Base-by-base conservation (phyloP, 2,797 vertebrate species). In the Neoniphon sammara region DNA sequence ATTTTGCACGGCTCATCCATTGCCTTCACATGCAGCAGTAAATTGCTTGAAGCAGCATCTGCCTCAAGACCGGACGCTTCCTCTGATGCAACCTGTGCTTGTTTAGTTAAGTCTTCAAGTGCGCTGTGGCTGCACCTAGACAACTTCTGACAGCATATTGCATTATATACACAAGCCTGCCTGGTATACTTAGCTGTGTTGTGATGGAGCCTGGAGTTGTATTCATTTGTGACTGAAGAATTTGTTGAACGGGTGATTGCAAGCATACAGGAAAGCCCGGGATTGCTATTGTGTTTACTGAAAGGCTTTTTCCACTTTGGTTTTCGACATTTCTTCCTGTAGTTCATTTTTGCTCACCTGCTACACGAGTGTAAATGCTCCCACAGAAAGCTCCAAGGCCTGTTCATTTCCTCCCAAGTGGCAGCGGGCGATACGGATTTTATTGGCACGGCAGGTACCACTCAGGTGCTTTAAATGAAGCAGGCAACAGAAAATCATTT, bases 391-490 rank as follows among this genome's bases (percentile, higher is more conserved):
- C 44, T 44, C 15, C 30, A 17, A 21, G 58, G 42, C 21, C 47
- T 23, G 42, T 55, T 71, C 4, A 17, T 67, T 63, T 58, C 47
- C 42, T 39, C 14, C 25, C 56, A n/a, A n/a, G 39, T 2, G 6
- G 42, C 34, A 27, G 50, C 36, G 50, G 56, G 52, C 46, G 53
- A 74, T 54, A 20, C 11, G 27, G 55, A 30, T 65, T 77, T 67
- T 64, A 69, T 59, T 70, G 57, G 25, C 44, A 8, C 6, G 6
- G 44, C 8, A 10, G 47, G 55, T 66, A 55, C 60, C 10, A 5
- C 66, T 11, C 56, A 56, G 69, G 15, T 49, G 58, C 46, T 56
- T 58, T 56, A 63, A 70, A 75, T 75, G 47, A 73, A 65, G n/a
- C 54, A 9, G 30, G 66, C 55, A 49, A 8, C 66, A 59, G 64